A percentile compares a stretch with the other conserved stretches of the same genome.
Evolutionary conservation across 2,797 vertebrate species (phyloP).

Genomic region (Pseudochirops cupreus): DNA sequence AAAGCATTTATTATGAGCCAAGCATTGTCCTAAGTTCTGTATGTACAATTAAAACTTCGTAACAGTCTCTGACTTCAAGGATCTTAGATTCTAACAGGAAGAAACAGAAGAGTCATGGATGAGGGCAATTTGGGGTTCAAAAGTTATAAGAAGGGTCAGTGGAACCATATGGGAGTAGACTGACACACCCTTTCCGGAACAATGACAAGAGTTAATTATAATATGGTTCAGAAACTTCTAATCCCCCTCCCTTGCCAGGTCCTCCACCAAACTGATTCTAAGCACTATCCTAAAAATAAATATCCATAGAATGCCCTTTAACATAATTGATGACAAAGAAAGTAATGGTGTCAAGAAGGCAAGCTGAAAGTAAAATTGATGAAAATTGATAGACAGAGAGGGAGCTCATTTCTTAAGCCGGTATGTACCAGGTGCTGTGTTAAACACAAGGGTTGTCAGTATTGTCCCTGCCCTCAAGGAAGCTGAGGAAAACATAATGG

Average conservation of each 20-base stretch:
- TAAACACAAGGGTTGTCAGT: not conserved
- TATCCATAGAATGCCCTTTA: not conserved
- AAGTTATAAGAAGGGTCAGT: not conserved
- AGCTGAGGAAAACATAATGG: not conserved
- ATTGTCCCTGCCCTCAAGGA: not conserved
- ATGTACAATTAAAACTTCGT: not conserved
- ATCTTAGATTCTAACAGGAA: not conserved
- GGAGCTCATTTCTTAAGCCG: not conserved
- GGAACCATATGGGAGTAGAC: not conserved
- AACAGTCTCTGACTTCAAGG: not conserved
- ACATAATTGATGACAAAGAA: not conserved
- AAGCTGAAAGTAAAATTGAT: not conserved
- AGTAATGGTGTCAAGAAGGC: not conserved
- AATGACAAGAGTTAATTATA: not conserved
- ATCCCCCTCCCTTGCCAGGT: not conserved
- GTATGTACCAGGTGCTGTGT: not conserved
- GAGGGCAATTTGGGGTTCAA: not conserved
- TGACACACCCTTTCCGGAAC: not conserved
- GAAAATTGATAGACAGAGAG: not conserved
- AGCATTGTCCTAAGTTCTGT: not conserved
- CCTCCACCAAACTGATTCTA: not conserved
- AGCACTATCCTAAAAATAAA: not conserved
- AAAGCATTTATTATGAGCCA: not conserved
- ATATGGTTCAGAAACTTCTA: not conserved
- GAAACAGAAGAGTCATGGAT: not conserved